Evolutionary conservation across 2,888 invertebrate genomes (phyloP), one percentile per base, ranked within the genome.

Genomic region (Diadromus collaris): DNA sequence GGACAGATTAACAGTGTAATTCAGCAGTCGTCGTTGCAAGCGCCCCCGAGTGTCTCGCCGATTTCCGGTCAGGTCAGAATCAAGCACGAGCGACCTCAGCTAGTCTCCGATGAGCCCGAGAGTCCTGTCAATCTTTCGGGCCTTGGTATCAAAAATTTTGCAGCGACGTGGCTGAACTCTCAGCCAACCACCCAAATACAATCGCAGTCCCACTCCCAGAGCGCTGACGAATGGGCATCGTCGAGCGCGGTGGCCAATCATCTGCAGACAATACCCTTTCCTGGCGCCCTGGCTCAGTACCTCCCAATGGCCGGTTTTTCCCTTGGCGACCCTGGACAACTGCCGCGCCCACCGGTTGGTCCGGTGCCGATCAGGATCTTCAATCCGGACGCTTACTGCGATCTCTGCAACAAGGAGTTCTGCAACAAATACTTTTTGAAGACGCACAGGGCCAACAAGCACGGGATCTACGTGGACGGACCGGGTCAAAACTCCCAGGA

Each of bases 371-470:
- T 84, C 0, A 93, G 97, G 86, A 98, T 98, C 87, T 98, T 98
- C 91, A 98, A 99, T 91, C 97, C 97, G 1, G 99, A 99, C 91
- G 98, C 98, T 21, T 99, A 97, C 91, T 99, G 99, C 91, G 97
- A 98, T 89, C 93, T 98, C 78, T 99, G 99, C 93, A 98, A 98
- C 92, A 98, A 98, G 90, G 99, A 99, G 92, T 99, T 99, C 91
- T 99, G 99, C 92, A 98, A 99, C 93, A 98, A 98, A 90, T 98
- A 99, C 92, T 99, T 98, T 91, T 93, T 99, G 32, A 98, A 99
- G 91, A 99, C 99, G 76, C 99, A 99, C 92, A 97, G 98, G 91
- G 98, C 98, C 41, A 98, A 98, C 91, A 98, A 98, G 89, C 99
- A 99, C 91, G 98, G 98, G 34, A 97, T 99, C 83, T 97, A 97